These are phyloP conservation scores for Oryzias melastigma DNA, from an alignment of 2,113 vertebrate species.

Conservation along the genomic window DNA sequence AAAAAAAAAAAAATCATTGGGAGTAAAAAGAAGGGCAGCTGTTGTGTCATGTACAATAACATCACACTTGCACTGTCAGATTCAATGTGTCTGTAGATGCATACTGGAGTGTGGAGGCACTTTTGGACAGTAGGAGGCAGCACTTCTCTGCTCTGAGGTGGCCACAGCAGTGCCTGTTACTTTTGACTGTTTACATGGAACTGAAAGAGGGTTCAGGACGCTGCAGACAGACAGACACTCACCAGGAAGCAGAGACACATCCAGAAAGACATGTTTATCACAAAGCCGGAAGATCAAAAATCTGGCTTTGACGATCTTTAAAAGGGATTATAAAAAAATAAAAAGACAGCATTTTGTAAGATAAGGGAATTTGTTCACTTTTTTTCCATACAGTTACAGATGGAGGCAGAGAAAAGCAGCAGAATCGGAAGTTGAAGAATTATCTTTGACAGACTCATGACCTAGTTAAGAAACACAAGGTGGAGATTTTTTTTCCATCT, in stretches of 20 bases:
- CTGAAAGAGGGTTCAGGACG: slow-evolving; percentile 32
- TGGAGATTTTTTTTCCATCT: slow-evolving; percentile 44
- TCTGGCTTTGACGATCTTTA: slow-evolving; percentile 25
- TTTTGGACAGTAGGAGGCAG: slow-evolving; percentile 43
- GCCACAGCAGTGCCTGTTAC: slow-evolving; percentile 43
- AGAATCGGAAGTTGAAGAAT: slow-evolving; percentile 7
- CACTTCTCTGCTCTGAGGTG: slow-evolving; percentile 15
- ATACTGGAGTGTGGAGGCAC: neutral
- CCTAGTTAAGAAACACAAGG: slow-evolving; percentile 46
- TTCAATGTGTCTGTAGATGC: slow-evolving; percentile 2
- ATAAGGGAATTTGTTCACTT: neutral
- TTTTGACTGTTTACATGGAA: slow-evolving; percentile 34
- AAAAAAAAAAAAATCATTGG: slow-evolving; percentile 1
- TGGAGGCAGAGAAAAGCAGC: slow-evolving; percentile 2
- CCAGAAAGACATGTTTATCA: slow-evolving; percentile 15
- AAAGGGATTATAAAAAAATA: slow-evolving; percentile 16
- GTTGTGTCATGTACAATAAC: slow-evolving; percentile 2
- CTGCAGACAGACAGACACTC: slow-evolving; percentile 36
- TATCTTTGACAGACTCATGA: slow-evolving; percentile 35
- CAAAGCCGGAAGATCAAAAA: slow-evolving; percentile 19
- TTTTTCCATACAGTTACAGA: neutral
- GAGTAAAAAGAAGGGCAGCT: slow-evolving; percentile 12
- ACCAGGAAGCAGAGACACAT: slow-evolving; percentile 12
- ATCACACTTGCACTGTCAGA: slow-evolving; percentile 18
- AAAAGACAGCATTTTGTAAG: slow-evolving; percentile 8